Evolutionary conservation across 2,888 invertebrate species (phyloP).

Genomic region (Crocallis elinguaria): DNA sequence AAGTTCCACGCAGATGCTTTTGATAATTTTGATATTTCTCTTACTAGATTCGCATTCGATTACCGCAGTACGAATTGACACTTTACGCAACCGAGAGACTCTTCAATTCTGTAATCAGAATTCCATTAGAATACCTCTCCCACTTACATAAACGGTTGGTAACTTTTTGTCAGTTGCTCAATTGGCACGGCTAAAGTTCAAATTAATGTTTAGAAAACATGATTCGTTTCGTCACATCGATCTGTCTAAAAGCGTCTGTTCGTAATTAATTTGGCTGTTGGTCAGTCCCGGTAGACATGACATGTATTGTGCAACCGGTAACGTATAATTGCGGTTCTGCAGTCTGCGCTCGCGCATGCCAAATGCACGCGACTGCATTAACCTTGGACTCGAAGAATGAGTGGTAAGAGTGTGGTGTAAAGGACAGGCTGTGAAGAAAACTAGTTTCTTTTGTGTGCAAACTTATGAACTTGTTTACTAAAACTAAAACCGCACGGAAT

Average conservation of each 20-base stretch:
- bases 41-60: constrained; percentile 10
- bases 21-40: background rate
- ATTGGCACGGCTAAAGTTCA: constrained; percentile 43
- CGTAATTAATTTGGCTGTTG: constrained; percentile 58
- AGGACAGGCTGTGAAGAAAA: constrained; percentile 23
- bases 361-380: constrained; percentile 56
- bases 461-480: constrained; percentile 1
- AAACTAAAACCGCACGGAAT: background rate
- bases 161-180: constrained; percentile 36
- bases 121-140: constrained; percentile 25
- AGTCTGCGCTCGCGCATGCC: constrained; percentile 50
- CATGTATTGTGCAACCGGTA: constrained; percentile 62
- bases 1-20: constrained; percentile 8
- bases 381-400: constrained; percentile 59
- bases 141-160: constrained; percentile 26
- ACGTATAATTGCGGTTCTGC: constrained; percentile 52
- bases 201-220: constrained; percentile 40
- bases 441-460: constrained; percentile 11
- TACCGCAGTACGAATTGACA: constrained; percentile 10
- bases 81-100: constrained; percentile 25
- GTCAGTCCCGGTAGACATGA: constrained; percentile 52
- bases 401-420: constrained; percentile 37
- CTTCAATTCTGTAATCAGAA: constrained; percentile 31
- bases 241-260: constrained; percentile 46
- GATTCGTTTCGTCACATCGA: constrained; percentile 44